Percentiles rank a stretch among this genome's conserved stretches.
These are phyloP conservation scores for Nebria salina DNA, from an alignment of 2,888 invertebrate genomes.

Conservation along the genomic window DNA sequence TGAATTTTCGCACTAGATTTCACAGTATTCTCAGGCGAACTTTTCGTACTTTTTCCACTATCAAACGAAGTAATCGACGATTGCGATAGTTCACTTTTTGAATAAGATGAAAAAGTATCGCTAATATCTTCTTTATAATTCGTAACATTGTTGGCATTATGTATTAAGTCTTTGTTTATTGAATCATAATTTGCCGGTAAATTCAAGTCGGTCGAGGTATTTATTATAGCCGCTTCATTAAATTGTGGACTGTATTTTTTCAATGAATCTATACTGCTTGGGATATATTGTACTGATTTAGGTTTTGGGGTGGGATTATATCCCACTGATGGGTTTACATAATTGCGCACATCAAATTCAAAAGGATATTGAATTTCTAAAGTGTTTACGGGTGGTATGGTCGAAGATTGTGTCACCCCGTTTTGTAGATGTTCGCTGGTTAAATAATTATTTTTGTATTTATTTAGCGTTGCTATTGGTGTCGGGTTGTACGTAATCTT, in stretches of 20 bases:
- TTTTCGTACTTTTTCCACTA: not conserved
- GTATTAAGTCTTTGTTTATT: conserved; percentile 13
- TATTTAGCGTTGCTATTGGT: conserved; percentile 42
- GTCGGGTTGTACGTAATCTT: conserved; percentile 42
- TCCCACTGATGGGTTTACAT: conserved; percentile 7
- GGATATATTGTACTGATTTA: conserved; percentile 31
- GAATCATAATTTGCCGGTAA: not conserved
- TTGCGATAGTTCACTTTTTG: conserved; percentile 23
- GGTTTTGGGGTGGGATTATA: conserved; percentile 33
- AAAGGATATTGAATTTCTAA: conserved; percentile 25
- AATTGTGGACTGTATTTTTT: not conserved
- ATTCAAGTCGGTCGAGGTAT: no score
- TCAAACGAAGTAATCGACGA: not conserved
- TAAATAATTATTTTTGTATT: conserved; percentile 26
- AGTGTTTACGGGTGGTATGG: conserved; percentile 28
- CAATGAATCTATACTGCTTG: conserved; percentile 39
- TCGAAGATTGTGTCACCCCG: not conserved
- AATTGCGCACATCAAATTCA: conserved; percentile 15
- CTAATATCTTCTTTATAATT: conserved; percentile 37
- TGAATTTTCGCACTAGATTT: conserved; percentile 3
- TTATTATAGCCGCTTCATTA: not conserved
- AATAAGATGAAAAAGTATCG: conserved; percentile 35
- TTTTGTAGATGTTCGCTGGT: conserved; percentile 10
- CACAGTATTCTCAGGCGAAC: not conserved
- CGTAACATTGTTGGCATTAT: conserved; percentile 27